phyloP scores from a whole-genome alignment of 2,113 vertebrate genomes.

The Ariopsis seemanni region DNA sequence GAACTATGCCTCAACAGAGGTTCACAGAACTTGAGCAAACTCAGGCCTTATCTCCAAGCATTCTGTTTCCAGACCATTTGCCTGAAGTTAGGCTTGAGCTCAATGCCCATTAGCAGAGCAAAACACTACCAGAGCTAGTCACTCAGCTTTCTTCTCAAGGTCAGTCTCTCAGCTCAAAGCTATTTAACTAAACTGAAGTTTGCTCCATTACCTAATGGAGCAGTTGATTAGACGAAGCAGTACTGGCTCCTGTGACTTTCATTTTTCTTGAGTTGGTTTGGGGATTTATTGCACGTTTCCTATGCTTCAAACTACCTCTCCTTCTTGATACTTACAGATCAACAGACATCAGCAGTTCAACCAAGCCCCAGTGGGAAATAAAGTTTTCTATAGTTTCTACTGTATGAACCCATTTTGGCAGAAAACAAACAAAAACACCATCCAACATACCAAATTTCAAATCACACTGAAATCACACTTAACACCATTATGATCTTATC shows the following conservation, averaged over 20 bases:
- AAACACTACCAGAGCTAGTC: constrained; percentile 15
- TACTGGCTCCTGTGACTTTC: not conserved
- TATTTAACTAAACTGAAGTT: constrained; percentile 17
- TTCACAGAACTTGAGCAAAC: constrained; percentile 41
- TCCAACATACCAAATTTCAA: not conserved
- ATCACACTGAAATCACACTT: not conserved
- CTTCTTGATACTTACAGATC: not conserved
- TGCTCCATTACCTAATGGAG: constrained; percentile 10
- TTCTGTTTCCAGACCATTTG: constrained; percentile 54
- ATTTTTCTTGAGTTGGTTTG: not conserved
- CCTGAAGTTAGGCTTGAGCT: constrained; percentile 38
- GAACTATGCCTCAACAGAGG: constrained; percentile 47
- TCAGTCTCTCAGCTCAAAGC: constrained; percentile 10
- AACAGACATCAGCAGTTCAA: not conserved
- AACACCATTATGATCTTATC: constrained; percentile 9
- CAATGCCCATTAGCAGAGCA: constrained; percentile 23
- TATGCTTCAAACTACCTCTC: not conserved
- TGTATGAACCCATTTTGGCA: too few species aligned
- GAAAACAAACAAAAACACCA: not conserved
- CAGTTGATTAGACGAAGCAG: not conserved
- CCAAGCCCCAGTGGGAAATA: too few species aligned
- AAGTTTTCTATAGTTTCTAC: too few species aligned
- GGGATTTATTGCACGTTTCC: not conserved
- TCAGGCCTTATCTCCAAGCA: constrained; percentile 48
- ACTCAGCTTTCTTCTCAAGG: constrained; percentile 6